A percentile compares a stretch with the other conserved stretches of the same genome.
Evolutionary conservation across 2,888 invertebrate genomes (phyloP).

Genomic region (Deilephila porcellus): DNA sequence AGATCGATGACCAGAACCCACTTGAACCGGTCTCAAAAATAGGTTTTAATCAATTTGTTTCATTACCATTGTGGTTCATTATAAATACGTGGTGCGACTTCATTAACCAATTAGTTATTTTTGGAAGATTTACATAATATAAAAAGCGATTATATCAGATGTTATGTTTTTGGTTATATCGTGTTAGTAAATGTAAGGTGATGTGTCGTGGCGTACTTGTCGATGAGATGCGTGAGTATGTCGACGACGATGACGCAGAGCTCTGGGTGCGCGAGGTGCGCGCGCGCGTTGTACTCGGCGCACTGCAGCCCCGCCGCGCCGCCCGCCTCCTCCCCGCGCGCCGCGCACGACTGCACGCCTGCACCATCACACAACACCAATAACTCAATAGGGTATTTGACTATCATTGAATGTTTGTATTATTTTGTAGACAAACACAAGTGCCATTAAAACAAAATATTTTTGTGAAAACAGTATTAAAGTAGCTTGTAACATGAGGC

Average conservation of each 20-base stretch:
- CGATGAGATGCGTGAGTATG: conserved; percentile 83
- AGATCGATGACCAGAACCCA: conserved; percentile 6
- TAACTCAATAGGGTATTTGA: neutral
- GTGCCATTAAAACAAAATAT: too few species aligned
- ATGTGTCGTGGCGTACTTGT: conserved; percentile 70
- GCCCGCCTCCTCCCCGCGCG: conserved; percentile 52
- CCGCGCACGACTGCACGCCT: conserved; percentile 57
- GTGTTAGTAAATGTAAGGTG: neutral
- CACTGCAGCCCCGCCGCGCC: conserved; percentile 56
- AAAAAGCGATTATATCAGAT: too few species aligned
- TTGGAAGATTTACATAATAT: neutral
- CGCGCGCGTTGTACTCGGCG: conserved; percentile 58
- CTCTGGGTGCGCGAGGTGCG: conserved; percentile 84
- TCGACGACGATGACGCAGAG: conserved; percentile 85
- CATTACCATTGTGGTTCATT: neutral
- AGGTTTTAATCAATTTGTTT: neutral
- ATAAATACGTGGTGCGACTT: neutral
- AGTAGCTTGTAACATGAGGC: too few species aligned
- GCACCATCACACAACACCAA: conserved; percentile 33
- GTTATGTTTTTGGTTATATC: too few species aligned
- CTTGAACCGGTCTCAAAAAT: neutral
- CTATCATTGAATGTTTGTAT: too few species aligned
- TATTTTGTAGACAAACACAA: too few species aligned
- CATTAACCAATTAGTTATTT: neutral
- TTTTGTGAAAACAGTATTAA: too few species aligned